phyloP scores from a whole-genome alignment of 2,888 invertebrate genomes.

The Prosopocoilus inquinatus region DNA sequence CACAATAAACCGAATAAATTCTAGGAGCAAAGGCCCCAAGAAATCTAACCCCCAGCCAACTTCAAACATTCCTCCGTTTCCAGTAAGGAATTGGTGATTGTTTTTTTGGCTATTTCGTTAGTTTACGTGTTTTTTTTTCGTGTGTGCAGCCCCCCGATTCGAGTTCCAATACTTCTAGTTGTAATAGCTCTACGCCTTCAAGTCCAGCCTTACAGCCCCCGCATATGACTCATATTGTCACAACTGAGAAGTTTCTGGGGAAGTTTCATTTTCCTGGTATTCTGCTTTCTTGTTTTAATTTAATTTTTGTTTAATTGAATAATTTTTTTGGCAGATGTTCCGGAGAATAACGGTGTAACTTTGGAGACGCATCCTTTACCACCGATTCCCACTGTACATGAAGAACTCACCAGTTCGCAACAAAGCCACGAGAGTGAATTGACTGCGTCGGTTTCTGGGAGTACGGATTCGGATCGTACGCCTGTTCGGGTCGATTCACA shows the following conservation, averaged over 20 bases:
- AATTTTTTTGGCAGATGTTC: conserved; percentile 41
- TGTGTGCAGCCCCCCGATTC: conserved; percentile 73
- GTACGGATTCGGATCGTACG: conserved; percentile 78
- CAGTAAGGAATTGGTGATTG: conserved; percentile 47
- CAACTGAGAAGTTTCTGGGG: too few species aligned
- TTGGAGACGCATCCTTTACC: conserved; percentile 54
- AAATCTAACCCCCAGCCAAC: conserved; percentile 58
- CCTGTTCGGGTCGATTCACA: conserved; percentile 80
- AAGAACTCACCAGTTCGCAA: conserved; percentile 56
- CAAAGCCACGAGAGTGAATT: conserved; percentile 70
- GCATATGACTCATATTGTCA: conserved; percentile 47
- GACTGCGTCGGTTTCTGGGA: conserved; percentile 68
- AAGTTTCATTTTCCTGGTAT: conserved; percentile 31
- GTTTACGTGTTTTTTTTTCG: neutral
- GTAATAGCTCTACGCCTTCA: conserved; percentile 94
- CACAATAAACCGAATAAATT: conserved; percentile 49
- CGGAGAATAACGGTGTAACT: conserved; percentile 54
- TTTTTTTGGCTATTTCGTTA: neutral
- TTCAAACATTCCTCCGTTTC: conserved; percentile 58
- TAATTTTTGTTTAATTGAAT: conserved; percentile 1
- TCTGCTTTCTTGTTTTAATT: neutral
- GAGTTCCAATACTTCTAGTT: conserved; percentile 92
- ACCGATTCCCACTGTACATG: conserved; percentile 39
- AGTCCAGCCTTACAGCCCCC: conserved; percentile 72
- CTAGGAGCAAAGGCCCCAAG: conserved; percentile 52